Conservation (phyloP, 1,140 invertebrate genomes). For the Lysiphlebus fabarum region DNA sequence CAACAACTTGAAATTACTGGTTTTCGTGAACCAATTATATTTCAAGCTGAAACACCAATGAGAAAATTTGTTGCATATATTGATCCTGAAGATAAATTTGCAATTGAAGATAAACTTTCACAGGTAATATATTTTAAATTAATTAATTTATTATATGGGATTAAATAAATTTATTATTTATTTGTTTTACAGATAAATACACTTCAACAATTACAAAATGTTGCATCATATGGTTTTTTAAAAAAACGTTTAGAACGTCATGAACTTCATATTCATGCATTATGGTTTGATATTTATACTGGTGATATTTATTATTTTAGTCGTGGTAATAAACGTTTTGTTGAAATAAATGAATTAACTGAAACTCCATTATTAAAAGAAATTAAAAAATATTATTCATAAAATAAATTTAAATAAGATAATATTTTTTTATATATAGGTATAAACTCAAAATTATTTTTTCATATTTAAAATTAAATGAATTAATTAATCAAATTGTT, state of each 20-base stretch:
- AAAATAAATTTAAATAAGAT: constrained; percentile 25
- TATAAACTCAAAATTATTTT: constrained; percentile 2
- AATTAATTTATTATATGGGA: constrained; percentile 26
- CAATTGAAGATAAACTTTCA: constrained; percentile 87
- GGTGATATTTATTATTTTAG: constrained; percentile 95
- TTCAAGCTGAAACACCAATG: constrained; percentile 81
- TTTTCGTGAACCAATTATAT: constrained; percentile 73
- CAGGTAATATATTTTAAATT: constrained; percentile 61
- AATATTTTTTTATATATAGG: constrained; percentile 12
- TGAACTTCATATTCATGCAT: constrained; percentile 84
- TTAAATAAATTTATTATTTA: too few relatives aligned
- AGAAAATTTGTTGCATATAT: constrained; percentile 90
- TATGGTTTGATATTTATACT: constrained; percentile 97
- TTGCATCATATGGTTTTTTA: constrained; percentile 91
- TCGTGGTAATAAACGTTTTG: constrained; percentile 75
- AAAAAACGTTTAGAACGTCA: constrained; percentile 77
- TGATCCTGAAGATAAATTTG: constrained; percentile 88
- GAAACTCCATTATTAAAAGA: constrained; percentile 72
- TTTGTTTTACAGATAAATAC: constrained; percentile 80
- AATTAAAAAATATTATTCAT: constrained; percentile 78
- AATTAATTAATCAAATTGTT: too few relatives aligned
- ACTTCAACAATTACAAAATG: constrained; percentile 89
- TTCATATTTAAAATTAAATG: constrained; percentile 12
- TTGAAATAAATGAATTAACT: constrained; percentile 79
- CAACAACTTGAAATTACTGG: constrained; percentile 67